Evolutionary conservation across 2,797 vertebrate genomes (phyloP), one percentile per base, ranked within the genome.

Genomic region (Schizopygopsis malacanthus): DNA sequence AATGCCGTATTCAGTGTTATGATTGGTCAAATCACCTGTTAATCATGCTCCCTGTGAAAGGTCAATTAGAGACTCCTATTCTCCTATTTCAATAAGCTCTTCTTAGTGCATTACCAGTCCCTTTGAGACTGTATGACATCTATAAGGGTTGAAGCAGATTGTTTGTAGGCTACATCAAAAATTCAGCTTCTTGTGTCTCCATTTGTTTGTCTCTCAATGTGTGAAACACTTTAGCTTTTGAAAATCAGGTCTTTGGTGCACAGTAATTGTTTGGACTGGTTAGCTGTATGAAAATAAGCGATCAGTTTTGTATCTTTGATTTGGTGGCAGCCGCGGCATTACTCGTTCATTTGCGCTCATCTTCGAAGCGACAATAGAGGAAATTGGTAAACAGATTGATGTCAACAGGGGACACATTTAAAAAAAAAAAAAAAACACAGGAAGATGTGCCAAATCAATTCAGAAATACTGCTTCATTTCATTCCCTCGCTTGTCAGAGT

Each of bases 301-400:
- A 56, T 63, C 25, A 12, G 33, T 39, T 77, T 39, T 73, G 41
- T 41, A 45, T 28, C n/a, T 75, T 85, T 79, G 41, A 79, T 73
- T 71, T 73, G 37, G 63, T 39, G 52, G 33, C 33, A 20, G 28
- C 69, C 1, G 56, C 13, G 1, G 25, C 56, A 61, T 41, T 52
- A 43, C 33, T 50, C n/a, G 0, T 52, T 65, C 43, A 85, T 85
- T 85, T 81, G 54, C 22, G 15, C 7, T 82, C 71, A 59, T 65
- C 69, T 75, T 73, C 45, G 3, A 80, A 52, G 70, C 39, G 59
- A 52, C 28, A 79, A 84, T 45, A 25, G 76, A 80, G 69, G 33
- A 85, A 85, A 85, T 81, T 37, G 69, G 43, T 47, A 22, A 80
- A 80, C 78, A 85, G 78, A 80, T 85, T 75, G 84, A 73, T 81